Base-by-base conservation (phyloP, 2,888 invertebrate species). In the Coenonympha arcania region DNA sequence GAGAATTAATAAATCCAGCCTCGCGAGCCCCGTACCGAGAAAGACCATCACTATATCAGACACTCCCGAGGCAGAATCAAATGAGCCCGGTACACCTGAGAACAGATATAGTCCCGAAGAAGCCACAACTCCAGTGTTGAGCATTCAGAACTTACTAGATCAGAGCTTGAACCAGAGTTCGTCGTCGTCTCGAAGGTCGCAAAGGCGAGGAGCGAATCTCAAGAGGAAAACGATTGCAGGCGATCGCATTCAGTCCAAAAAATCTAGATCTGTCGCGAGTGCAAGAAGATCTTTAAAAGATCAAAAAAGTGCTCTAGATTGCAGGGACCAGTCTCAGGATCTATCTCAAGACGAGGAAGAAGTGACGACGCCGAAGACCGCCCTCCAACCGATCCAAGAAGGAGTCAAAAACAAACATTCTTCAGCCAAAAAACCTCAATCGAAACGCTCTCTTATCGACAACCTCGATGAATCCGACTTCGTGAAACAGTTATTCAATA, bases 341-440 rank as follows among this genome's bases (percentile, higher is more conserved):
- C 63, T 0, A 1, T 62, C 63, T 36, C 13, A 11, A 63, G 57
- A 65, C 2, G 57, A 68, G 16, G 68, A 70, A 1, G 72, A 73
- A 40, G 65, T 65, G 5, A 68, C 77, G 0, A 87, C 87, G 1
- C 87, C 87, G 0, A 79, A 68, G 18, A 82, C 80, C 43, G 73
- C 69, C 0, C 71, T 79, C 0, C 72, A 75, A 46, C 55, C 73
- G 3, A 63, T 74, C 0, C 83, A 67, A 1, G 85, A 84, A 46
- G 70, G 69, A 0, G 81, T 87, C 1, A 87, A 85, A 56, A 79
- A 81, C 52, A 82, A 82, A 47, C 84, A 85, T 50, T 74, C 87
- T 0, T 82, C 87, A 0, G 86, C 87, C 0, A 87, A 86, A 59
- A 86, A 86, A 49, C 78, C 86, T n/a, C 71, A 65, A 52, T 87